phyloP scores from a whole-genome alignment of 1,140 invertebrate genomes.

The Drosophila tsacasi region DNA sequence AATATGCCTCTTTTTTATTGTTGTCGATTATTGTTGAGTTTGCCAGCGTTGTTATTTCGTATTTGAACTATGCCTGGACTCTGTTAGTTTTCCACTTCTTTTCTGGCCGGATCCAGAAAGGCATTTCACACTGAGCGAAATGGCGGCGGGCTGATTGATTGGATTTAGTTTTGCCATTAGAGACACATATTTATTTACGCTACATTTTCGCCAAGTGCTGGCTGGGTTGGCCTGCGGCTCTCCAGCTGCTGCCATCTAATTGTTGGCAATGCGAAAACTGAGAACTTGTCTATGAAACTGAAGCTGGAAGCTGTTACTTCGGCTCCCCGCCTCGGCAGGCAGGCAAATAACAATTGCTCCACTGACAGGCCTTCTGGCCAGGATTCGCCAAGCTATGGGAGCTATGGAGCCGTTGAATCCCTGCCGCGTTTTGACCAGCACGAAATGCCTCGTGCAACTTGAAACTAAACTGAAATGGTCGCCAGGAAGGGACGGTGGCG shows the following conservation, averaged over 20 bases:
- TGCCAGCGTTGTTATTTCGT: conserved; percentile 44
- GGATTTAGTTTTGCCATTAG: background rate
- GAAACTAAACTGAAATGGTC: conserved; percentile 60
- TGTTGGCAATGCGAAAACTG: conserved; percentile 77
- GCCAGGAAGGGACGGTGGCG: background rate
- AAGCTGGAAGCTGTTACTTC: conserved; percentile 39
- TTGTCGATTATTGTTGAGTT: conserved; percentile 73
- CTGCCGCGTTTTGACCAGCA: conserved; percentile 80
- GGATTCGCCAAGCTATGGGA: conserved; percentile 16
- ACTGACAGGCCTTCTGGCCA: conserved; percentile 67
- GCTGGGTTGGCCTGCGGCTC: conserved; percentile 16
- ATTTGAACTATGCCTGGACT: conserved; percentile 51
- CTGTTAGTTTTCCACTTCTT: conserved; percentile 50
- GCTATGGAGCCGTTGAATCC: conserved; percentile 32
- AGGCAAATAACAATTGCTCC: conserved; percentile 81
- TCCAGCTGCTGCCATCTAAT: conserved; percentile 79
- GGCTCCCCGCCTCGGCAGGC: conserved; percentile 23
- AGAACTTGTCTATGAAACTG: conserved; percentile 64
- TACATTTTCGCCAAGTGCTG: conserved; percentile 29
- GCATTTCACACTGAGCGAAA: conserved; percentile 31
- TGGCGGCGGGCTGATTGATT: background rate
- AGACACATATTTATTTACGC: background rate
- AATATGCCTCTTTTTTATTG: conserved; percentile 65
- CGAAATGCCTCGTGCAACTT: conserved; percentile 76
- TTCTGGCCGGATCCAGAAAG: conserved; percentile 5